Conservation (phyloP, 2,113 vertebrate species). For the Prinia subflava region DNA sequence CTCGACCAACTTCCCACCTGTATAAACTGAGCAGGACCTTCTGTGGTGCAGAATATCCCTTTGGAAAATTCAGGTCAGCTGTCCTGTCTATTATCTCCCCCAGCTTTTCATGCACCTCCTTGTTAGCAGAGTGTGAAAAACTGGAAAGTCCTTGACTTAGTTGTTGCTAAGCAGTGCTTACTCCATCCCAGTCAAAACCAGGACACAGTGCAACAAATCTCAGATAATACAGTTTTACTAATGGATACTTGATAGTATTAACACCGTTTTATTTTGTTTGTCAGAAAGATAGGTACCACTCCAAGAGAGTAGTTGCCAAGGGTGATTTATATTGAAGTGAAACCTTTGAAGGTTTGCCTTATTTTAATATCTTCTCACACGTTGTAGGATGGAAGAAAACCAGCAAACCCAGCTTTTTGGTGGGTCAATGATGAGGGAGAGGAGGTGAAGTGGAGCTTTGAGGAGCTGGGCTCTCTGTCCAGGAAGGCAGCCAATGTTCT, state of each 20-base stretch:
- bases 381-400: background rate
- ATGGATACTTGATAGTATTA: fast-evolving
- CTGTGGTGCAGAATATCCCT: background rate
- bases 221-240: background rate
- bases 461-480: slow-evolving; percentile 60
- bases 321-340: background rate
- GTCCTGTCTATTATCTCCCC: background rate
- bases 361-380: fast-evolving
- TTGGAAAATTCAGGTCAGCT: background rate
- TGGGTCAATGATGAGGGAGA: slow-evolving; percentile 50
- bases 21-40: background rate
- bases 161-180: background rate
- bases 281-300: background rate
- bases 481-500: slow-evolving; percentile 69
- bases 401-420: slow-evolving; percentile 69
- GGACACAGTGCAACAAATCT: background rate
- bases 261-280: background rate
- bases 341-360: background rate
- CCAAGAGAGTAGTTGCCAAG: fast-evolving
- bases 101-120: background rate
- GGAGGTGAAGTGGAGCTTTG: slow-evolving; percentile 74
- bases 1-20: background rate
- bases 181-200: background rate
- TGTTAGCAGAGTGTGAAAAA: background rate
- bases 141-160: background rate